A percentile compares a stretch with the other conserved stretches of the same genome.
Conservation (phyloP, 1,140 invertebrate genomes). For the Formica selysi region DNA sequence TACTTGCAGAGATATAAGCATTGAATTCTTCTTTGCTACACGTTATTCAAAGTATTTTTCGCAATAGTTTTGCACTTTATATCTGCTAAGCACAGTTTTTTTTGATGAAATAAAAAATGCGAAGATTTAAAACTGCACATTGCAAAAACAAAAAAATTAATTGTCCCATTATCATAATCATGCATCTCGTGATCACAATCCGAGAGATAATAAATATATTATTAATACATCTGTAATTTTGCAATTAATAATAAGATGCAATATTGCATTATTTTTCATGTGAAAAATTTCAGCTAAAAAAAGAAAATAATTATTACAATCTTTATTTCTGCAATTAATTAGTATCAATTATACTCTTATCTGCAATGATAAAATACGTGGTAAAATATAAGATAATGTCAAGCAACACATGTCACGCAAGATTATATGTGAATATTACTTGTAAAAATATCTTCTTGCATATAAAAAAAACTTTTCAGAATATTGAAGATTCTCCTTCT, state of each 20-base stretch:
- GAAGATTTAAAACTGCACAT: conserved; percentile 1
- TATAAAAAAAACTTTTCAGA: not conserved
- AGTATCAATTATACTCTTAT: too few species aligned
- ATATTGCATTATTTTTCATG: conserved; percentile 14
- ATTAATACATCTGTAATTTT: conserved; percentile 4
- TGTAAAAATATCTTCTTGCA: not conserved
- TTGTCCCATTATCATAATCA: not conserved
- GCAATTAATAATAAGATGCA: not conserved
- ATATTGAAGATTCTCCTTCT: not conserved
- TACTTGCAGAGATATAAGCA: not conserved
- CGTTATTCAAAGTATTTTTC: not conserved
- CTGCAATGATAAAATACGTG: too few species aligned
- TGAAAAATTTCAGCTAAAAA: not conserved
- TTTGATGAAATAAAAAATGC: not conserved
- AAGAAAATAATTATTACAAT: too few species aligned
- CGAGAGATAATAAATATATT: not conserved
- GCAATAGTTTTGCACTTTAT: not conserved
- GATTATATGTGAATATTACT: too few species aligned
- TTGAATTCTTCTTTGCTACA: not conserved
- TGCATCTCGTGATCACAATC: not conserved
- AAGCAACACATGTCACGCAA: too few species aligned
- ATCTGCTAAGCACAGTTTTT: not conserved
- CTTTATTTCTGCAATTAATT: too few species aligned
- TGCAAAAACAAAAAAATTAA: not conserved
- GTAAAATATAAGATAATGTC: too few species aligned